Percentiles rank a stretch among this genome's conserved stretches.
phyloP scores from a whole-genome alignment of 1,140 invertebrate genomes.

The Eciton burchellii region DNA sequence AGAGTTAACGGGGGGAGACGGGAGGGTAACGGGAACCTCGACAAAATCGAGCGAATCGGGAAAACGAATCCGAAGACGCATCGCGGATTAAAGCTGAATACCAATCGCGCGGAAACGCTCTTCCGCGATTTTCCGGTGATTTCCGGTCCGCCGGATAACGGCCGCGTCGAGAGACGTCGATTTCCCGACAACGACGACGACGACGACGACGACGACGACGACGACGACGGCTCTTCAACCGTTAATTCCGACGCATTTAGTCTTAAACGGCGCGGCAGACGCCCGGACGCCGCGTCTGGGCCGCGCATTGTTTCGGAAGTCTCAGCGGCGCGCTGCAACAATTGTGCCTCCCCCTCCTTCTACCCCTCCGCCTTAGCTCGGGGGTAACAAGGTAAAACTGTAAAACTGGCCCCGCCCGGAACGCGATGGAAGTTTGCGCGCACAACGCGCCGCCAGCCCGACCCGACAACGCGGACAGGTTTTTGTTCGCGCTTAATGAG shows the following conservation, averaged over 20 bases:
- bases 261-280: slow-evolving; percentile 1
- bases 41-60: too few species aligned
- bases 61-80: too few species aligned
- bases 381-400: slow-evolving; percentile 9
- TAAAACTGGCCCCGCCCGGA: slow-evolving; percentile 10
- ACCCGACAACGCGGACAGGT: background rate
- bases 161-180: background rate
- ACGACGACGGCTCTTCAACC: background rate
- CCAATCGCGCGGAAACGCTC: background rate
- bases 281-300: background rate
- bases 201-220: too few species aligned
- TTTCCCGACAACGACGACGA: too few species aligned
- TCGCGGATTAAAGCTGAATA: too few species aligned
- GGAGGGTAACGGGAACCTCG: too few species aligned
- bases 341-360: background rate
- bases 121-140: too few species aligned
- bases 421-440: background rate
- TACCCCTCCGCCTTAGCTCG: too few species aligned
- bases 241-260: slow-evolving; percentile 10
- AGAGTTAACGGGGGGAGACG: too few species aligned
- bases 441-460: background rate
- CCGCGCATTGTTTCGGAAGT: slow-evolving; percentile 17
- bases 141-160: background rate
- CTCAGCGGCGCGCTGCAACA: background rate
- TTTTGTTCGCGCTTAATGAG: slow-evolving; percentile 43